Conservation (phyloP, 2,113 vertebrate species). For the Camelus dromedarius region DNA sequence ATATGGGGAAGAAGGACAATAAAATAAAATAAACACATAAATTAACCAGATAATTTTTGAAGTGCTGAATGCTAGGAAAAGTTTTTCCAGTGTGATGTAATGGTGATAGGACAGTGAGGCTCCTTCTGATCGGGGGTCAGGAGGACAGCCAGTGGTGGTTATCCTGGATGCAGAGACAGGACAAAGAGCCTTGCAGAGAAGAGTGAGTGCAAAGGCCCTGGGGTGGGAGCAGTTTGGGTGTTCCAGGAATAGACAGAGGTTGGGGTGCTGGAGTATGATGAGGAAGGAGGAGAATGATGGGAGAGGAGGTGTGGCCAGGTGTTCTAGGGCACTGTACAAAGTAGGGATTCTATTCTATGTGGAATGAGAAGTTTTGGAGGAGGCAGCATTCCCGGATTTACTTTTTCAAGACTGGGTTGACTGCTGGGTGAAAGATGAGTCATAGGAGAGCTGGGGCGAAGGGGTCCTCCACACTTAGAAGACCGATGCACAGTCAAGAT, state of each 20-base stretch:
- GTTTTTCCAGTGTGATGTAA: fast-evolving
- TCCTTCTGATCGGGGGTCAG: too few species aligned
- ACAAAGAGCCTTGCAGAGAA: not conserved
- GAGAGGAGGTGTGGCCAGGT: not conserved
- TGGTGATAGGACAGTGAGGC: fast-evolving
- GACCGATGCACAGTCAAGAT: not conserved
- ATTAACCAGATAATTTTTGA: not conserved
- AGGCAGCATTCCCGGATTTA: too few species aligned
- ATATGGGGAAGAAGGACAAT: not conserved
- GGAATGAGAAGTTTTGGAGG: not conserved
- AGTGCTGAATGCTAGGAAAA: not conserved
- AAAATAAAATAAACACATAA: not conserved
- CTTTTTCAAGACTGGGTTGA: not conserved
- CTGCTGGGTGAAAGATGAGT: not conserved
- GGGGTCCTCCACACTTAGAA: fast-evolving
- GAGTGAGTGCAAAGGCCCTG: not conserved
- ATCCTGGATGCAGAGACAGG: not conserved
- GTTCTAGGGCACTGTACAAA: fast-evolving
- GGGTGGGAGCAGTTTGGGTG: too few species aligned
- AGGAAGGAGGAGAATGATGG: too few species aligned
- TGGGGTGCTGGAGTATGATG: fast-evolving
- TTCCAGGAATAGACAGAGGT: not conserved
- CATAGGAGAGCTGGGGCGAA: not conserved
- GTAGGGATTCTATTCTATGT: not conserved
- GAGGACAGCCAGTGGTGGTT: not conserved